Base-by-base conservation (phyloP, 1,140 invertebrate species). In the Geopemphigus sp. region DNA sequence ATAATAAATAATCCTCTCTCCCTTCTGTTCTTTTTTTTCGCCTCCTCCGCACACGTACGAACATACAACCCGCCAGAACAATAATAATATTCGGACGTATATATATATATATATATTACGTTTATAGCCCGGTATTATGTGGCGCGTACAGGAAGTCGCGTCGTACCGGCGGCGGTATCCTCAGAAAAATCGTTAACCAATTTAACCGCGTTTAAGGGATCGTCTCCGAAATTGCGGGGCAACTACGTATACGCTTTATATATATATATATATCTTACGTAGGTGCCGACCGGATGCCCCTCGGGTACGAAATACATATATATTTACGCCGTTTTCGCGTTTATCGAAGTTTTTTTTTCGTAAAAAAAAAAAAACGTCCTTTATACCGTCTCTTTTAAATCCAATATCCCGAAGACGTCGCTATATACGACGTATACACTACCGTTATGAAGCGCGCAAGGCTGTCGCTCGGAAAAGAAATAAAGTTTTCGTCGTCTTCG, bases 11-110 rank as follows among this genome's bases (percentile, higher is more conserved):
- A 76, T 57, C 73, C 26, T 68, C 22, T 47, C 5, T n/a, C 12
- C 10, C 5, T 39, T 12, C 14, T 12, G 1, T 12, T 50, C 12
- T 50, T 50, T 50, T 50, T 6, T 12, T 50, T 50, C 47, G 47
- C 1, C 32, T 66, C 29, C 19, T 32, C 63, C 32, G 19, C 3
- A 6, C 63, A 12, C 64, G 39, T n/a, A 32, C 32, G 29, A 74
- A 74, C 72, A n/a, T n/a, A n/a, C n/a, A n/a, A n/a, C n/a, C n/a
- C n/a, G n/a, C n/a, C n/a, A n/a, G n/a, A n/a, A n/a, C n/a, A n/a
- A n/a, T n/a, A 74, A 74, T 74, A 74, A 74, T 57, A 57, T 57
- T 74, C 72, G 72, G 72, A 74, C 53, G 12, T 66, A n/a, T n/a
- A n/a, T n/a, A n/a, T n/a, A n/a, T n/a, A n/a, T 47, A 15, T 66